phyloP scores from a whole-genome alignment of 64 coral and sea anemone species.

The Astreopora myriophthalma region DNA sequence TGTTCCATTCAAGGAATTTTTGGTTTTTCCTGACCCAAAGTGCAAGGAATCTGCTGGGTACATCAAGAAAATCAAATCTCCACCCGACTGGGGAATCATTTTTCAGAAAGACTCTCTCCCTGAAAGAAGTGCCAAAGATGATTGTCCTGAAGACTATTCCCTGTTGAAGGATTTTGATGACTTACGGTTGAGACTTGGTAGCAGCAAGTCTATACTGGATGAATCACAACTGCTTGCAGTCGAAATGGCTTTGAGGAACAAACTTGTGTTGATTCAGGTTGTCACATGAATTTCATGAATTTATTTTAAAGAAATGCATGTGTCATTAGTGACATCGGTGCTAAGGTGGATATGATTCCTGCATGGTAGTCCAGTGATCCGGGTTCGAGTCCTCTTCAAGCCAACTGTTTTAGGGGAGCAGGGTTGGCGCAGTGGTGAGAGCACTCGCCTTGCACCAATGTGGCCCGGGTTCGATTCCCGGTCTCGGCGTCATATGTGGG shows the following conservation, averaged over 20 bases:
- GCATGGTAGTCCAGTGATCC: too few species aligned
- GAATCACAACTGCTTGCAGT: constrained; percentile 82
- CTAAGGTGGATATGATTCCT: too few species aligned
- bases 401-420: too few species aligned
- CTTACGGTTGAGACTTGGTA: neutral
- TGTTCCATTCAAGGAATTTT: constrained; percentile 60
- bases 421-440: too few species aligned
- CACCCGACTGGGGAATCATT: constrained; percentile 56
- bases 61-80: constrained; percentile 1
- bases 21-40: constrained; percentile 28
- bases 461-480: too few species aligned
- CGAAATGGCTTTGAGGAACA: constrained; percentile 65
- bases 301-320: neutral
- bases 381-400: too few species aligned
- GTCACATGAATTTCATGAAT: neutral
- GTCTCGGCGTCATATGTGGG: too few species aligned
- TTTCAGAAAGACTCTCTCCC: neutral
- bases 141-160: neutral
- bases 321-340: too few species aligned
- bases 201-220: constrained; percentile 48
- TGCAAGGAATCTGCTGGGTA: constrained; percentile 29
- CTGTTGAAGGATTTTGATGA: constrained; percentile 41
- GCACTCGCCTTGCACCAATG: too few species aligned
- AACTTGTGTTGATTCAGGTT: constrained; percentile 83
- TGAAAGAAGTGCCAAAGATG: neutral